Evolutionary conservation across 2,113 vertebrate genomes (phyloP), one percentile per base, ranked within the genome.

Genomic region (Pelvicachromis taeniatus): DNA sequence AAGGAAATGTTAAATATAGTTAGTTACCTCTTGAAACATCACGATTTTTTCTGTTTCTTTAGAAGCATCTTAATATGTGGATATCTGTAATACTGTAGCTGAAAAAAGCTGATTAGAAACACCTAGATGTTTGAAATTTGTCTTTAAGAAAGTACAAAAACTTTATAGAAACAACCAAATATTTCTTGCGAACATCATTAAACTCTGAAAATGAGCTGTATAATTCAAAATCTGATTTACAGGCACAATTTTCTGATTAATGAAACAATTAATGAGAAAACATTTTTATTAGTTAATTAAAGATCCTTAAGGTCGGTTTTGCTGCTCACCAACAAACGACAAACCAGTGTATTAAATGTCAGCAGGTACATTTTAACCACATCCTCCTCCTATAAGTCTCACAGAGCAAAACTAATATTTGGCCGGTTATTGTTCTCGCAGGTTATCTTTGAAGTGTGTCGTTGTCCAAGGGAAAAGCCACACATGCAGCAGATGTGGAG

Each of bases 361-460:
- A 52, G 9, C 6, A 50, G 53, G 59, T 61, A 77, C 58, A 63
- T n/a, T 38, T 54, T 17, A 65, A 16, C 61, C 6, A 63, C 40
- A 78, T 70, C 56, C 26, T 58, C 42, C 21, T 16, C 23, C 23
- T 48, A 56, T 9, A 42, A 7, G 7, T 73, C 17, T 77, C 78
- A 81, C 82, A 7, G 45, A 61, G 55, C 70, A 35, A 82, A 89
- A 82, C 90, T 77, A 94, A 94, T 95, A 95, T 96, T 95, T 96
- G 86, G 42, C 82, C 35, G 77, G 88, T 92, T 93, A 94, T 94
- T 94, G 87, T 87, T 31, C 78, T 55, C 65, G 35, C 1, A 3
- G 55, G 33, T 90, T 92, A 92, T 87, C 90, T 90, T 68, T 90
- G 77, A 81, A 55, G 70, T 70, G 38, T 75, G 21, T 83, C 78